phyloP scores from a whole-genome alignment of 2,113 vertebrate genomes.

The Phaethon lepturus region DNA sequence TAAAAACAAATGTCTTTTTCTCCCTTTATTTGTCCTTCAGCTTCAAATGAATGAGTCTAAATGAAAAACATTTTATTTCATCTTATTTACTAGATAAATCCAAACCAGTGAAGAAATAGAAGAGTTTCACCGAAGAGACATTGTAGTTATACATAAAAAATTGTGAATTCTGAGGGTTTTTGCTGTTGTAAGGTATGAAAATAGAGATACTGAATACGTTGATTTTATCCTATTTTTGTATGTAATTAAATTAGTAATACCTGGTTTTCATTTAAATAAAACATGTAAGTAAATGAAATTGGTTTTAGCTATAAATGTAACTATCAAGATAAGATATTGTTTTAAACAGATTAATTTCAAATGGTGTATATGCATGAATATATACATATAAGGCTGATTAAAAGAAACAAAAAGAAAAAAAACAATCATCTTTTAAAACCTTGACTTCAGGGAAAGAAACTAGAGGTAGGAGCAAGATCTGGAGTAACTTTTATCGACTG shows the following conservation, averaged over 20 bases:
- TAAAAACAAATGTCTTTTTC: background rate
- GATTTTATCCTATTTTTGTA: background rate
- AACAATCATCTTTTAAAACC: background rate
- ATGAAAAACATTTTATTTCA: background rate
- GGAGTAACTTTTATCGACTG: background rate
- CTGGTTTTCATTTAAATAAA: background rate
- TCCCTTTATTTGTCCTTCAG: background rate
- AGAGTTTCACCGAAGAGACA: background rate
- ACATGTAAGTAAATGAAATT: background rate
- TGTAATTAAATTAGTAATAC: background rate
- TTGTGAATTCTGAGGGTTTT: background rate
- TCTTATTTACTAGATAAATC: background rate
- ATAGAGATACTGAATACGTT: background rate
- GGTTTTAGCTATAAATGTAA: rapidly evolving
- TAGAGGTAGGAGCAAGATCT: background rate
- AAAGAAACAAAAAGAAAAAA: background rate
- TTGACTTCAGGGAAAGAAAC: background rate
- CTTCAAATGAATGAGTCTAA: background rate
- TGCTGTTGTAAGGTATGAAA: background rate
- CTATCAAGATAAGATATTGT: background rate
- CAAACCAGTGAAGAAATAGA: background rate
- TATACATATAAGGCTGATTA: background rate
- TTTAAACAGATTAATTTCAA: background rate
- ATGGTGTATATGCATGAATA: background rate
- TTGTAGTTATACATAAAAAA: background rate